phyloP scores from a whole-genome alignment of 2,888 invertebrate genomes.

The Dyspetes luteomarginatus region DNA sequence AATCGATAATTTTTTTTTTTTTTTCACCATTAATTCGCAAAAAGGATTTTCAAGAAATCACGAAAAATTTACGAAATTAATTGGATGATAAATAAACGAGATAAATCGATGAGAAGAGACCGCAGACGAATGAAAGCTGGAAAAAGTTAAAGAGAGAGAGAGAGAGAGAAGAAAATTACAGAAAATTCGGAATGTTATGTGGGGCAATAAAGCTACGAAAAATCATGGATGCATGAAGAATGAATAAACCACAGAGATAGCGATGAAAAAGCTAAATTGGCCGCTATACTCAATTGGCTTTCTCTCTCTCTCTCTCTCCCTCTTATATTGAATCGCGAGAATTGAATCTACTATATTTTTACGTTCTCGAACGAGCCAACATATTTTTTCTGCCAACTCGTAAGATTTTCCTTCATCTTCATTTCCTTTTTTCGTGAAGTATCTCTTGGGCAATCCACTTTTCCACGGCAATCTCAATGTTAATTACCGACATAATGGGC shows the following conservation, averaged over 20 bases:
- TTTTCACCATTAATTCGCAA: too few species aligned
- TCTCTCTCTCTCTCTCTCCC: conserved; percentile 1
- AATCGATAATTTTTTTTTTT: too few species aligned
- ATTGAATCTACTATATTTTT: conserved; percentile 54
- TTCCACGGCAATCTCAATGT: conserved; percentile 68
- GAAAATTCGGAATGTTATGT: conserved; percentile 32
- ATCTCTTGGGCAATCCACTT: conserved; percentile 47
- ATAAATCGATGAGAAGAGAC: background rate
- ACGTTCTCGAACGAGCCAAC: conserved; percentile 11
- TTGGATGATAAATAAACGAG: background rate
- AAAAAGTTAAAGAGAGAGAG: background rate
- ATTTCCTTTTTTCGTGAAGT: conserved; percentile 22
- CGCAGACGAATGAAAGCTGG: background rate
- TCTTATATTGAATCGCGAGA: conserved; percentile 37
- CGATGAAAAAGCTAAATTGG: conserved; percentile 54
- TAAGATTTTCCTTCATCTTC: conserved; percentile 16
- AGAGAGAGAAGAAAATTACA: conserved; percentile 28
- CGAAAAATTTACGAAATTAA: too few species aligned
- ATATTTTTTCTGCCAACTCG: conserved; percentile 35
- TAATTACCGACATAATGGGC: conserved; percentile 68
- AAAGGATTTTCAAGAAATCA: too few species aligned
- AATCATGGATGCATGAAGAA: conserved; percentile 46
- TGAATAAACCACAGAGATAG: conserved; percentile 44
- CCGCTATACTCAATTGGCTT: conserved; percentile 47
- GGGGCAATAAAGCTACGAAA: conserved; percentile 35